These are phyloP conservation scores for Odontamblyopus rebecca DNA, from an alignment of 2,797 vertebrate genomes.

Conservation along the genomic window DNA sequence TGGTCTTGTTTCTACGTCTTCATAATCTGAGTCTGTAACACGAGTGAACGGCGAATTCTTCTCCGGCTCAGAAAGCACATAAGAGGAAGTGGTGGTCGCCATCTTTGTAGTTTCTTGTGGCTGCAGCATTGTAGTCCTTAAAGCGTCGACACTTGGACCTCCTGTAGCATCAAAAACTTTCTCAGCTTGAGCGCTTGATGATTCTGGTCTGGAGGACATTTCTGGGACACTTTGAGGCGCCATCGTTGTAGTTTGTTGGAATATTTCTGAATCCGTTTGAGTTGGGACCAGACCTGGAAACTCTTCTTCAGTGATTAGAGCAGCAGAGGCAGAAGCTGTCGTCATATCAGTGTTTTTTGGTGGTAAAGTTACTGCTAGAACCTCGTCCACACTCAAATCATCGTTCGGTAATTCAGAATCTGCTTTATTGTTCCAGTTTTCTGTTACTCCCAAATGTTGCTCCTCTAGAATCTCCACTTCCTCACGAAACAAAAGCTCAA, in stretches of 20 bases:
- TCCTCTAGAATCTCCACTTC: conserved; percentile 67
- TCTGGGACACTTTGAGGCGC: neutral
- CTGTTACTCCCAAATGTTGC: conserved; percentile 14
- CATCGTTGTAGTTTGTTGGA: neutral
- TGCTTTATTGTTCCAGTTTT: neutral
- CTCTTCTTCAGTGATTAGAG: conserved; percentile 4
- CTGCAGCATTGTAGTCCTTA: neutral
- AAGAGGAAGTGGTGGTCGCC: neutral
- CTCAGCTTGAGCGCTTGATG: no score
- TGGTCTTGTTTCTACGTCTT: conserved; percentile 16
- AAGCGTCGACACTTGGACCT: neutral
- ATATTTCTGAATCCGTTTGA: neutral
- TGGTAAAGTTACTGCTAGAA: conserved; percentile 46
- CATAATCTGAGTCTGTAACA: conserved; percentile 66
- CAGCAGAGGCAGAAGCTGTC: neutral
- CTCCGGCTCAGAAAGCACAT: conserved; percentile 57
- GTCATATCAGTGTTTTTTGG: conserved; percentile 9
- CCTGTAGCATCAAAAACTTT: neutral
- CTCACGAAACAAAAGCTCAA: neutral
- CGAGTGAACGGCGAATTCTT: conserved; percentile 76
- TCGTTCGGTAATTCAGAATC: conserved; percentile 25
- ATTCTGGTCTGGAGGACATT: neutral
- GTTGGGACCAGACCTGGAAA: neutral
- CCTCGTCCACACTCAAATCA: conserved; percentile 65
- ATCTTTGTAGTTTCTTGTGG: conserved; percentile 5